These are phyloP conservation scores for Pachliopta kotzebuea DNA, from an alignment of 2,888 invertebrate genomes.

Conservation along the genomic window DNA sequence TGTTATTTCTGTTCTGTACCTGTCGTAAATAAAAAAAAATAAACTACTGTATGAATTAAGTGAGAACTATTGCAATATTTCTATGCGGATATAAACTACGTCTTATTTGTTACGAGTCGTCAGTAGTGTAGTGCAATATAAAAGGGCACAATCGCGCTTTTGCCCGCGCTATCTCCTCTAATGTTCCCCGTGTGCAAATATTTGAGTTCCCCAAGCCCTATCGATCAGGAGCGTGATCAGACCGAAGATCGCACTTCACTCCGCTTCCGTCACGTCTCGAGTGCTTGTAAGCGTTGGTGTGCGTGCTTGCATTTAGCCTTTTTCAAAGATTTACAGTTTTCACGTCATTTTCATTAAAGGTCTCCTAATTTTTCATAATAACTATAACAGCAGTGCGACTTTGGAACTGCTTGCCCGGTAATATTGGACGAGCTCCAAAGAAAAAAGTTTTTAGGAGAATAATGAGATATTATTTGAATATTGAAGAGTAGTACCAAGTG, in stretches of 20 bases:
- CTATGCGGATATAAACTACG: not conserved
- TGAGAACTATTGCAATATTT: not conserved
- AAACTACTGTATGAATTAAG: no score
- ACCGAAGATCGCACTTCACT: slow-evolving; percentile 51
- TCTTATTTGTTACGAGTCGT: not conserved
- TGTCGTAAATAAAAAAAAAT: no score
- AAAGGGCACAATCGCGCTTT: slow-evolving; percentile 33
- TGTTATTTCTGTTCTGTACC: no score
- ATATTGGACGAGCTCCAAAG: no score
- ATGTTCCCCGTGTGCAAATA: slow-evolving; percentile 74
- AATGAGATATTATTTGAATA: no score
- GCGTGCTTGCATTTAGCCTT: slow-evolving; percentile 43
- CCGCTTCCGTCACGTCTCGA: slow-evolving; percentile 71
- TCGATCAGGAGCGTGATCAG: slow-evolving; percentile 70
- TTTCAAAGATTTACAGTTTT: slow-evolving; percentile 22
- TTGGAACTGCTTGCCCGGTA: no score
- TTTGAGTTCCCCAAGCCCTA: slow-evolving; percentile 69
- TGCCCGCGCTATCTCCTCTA: slow-evolving; percentile 53
- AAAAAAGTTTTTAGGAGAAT: no score
- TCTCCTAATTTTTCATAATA: not conserved
- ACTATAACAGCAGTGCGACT: not conserved
- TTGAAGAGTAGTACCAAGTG: no score
- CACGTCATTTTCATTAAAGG: not conserved
- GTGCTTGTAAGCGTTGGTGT: slow-evolving; percentile 59
- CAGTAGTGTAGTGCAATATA: not conserved